Evolutionary conservation across 2,797 vertebrate species (phyloP).

Genomic region (Lates japonicus): DNA sequence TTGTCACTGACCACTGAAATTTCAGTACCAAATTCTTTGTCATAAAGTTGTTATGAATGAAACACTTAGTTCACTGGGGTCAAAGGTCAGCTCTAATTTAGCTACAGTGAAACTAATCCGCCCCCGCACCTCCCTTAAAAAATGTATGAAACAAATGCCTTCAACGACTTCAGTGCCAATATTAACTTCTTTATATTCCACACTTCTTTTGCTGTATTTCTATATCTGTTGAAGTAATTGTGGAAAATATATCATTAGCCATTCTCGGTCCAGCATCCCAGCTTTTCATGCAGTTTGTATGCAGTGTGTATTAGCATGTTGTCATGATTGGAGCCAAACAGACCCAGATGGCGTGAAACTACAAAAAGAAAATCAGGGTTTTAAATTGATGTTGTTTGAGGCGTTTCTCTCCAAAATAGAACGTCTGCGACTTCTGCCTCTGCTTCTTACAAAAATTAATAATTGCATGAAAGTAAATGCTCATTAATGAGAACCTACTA

Average conservation of each 20-base stretch:
- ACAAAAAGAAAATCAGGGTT: background rate
- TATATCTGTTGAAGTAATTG: background rate
- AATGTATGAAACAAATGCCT: too few relatives aligned
- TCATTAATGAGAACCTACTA: background rate
- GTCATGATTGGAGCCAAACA: background rate
- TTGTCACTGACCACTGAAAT: too few relatives aligned
- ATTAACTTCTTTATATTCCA: background rate
- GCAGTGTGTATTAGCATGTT: constrained; percentile 2
- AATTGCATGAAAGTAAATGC: background rate
- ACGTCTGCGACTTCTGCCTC: background rate
- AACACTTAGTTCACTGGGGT: background rate
- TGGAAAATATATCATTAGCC: background rate
- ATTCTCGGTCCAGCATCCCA: background rate
- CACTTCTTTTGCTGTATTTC: constrained; percentile 1
- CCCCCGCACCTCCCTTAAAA: background rate
- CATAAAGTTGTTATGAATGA: background rate
- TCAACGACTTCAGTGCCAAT: background rate
- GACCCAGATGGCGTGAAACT: background rate
- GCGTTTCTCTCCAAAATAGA: background rate
- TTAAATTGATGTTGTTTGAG: background rate
- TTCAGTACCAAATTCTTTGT: background rate
- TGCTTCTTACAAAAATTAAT: background rate
- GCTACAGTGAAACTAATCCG: background rate
- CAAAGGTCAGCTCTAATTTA: background rate
- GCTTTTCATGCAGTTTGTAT: background rate